Conservation (phyloP, 1,140 invertebrate species). For the Contarinia nasturtii region DNA sequence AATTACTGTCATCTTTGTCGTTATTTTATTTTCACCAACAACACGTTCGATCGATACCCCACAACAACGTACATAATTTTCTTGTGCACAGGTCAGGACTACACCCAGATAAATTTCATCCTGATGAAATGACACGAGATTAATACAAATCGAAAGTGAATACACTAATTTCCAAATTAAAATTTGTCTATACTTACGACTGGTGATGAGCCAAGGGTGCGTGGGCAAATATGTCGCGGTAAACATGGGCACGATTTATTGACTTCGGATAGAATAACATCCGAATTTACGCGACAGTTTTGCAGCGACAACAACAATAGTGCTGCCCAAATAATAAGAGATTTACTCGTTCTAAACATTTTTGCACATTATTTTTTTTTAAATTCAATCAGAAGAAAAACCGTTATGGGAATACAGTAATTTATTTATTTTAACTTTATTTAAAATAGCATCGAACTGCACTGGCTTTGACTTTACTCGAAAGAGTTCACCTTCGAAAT, state of each 20-base stretch:
- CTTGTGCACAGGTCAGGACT: not conserved
- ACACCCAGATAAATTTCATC: not conserved
- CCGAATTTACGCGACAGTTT: too few species aligned
- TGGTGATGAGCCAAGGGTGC: not conserved
- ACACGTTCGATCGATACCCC: not conserved
- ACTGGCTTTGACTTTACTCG: too few species aligned
- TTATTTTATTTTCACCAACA: not conserved
- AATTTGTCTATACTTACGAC: not conserved
- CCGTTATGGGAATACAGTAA: too few species aligned
- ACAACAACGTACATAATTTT: not conserved
- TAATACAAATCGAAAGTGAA: not conserved
- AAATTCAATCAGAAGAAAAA: too few species aligned
- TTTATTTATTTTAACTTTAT: too few species aligned
- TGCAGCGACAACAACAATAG: too few species aligned
- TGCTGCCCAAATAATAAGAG: too few species aligned
- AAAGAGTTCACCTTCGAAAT: too few species aligned
- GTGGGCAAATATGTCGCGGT: not conserved
- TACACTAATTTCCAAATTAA: not conserved
- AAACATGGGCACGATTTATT: not conserved
- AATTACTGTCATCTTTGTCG: not conserved
- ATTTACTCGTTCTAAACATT: too few species aligned
- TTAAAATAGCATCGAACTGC: too few species aligned
- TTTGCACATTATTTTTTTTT: too few species aligned
- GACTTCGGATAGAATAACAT: not conserved
- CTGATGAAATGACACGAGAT: not conserved